A percentile compares a stretch with the other conserved stretches of the same genome.
Evolutionary conservation across 2,113 vertebrate genomes (phyloP).

Genomic region (Pelusios castaneus): DNA sequence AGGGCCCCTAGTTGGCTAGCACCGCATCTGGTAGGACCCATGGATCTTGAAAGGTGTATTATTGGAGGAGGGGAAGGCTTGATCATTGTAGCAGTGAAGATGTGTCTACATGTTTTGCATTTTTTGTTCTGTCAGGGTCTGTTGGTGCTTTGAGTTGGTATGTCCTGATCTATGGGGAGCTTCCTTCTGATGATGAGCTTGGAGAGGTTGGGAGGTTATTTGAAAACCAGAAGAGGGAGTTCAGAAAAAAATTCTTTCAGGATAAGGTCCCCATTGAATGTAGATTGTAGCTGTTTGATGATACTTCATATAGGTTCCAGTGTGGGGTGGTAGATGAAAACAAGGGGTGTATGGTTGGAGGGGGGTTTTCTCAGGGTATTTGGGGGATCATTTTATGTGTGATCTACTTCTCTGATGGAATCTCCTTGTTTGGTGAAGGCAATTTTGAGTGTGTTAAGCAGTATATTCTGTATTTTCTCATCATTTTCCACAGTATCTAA

Average conservation of each 20-base stretch:
- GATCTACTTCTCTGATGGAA: not conserved
- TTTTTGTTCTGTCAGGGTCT: not conserved
- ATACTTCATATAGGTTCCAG: not conserved
- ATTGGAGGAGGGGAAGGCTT: not conserved
- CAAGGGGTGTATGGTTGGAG: not conserved
- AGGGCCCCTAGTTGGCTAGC: no score
- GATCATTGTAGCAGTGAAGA: not conserved
- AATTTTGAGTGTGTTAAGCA: not conserved
- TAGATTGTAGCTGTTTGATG: not conserved
- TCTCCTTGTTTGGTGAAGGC: not conserved
- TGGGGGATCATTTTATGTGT: not conserved
- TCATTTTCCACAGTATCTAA: not conserved
- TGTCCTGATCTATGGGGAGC: not conserved
- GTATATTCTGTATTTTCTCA: not conserved
- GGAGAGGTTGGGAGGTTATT: not conserved
- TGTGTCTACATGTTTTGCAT: not conserved
- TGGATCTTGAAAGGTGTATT: not conserved
- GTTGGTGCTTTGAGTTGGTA: not conserved
- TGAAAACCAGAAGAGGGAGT: not conserved
- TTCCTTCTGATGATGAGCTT: not conserved
- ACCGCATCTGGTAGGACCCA: no score
- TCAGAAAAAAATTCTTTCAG: not conserved
- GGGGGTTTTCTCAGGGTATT: not conserved
- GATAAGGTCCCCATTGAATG: not conserved
- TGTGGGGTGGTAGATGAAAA: not conserved